Base-by-base conservation (phyloP, 1,140 invertebrate species). In the Cryptotermes secundus region DNA sequence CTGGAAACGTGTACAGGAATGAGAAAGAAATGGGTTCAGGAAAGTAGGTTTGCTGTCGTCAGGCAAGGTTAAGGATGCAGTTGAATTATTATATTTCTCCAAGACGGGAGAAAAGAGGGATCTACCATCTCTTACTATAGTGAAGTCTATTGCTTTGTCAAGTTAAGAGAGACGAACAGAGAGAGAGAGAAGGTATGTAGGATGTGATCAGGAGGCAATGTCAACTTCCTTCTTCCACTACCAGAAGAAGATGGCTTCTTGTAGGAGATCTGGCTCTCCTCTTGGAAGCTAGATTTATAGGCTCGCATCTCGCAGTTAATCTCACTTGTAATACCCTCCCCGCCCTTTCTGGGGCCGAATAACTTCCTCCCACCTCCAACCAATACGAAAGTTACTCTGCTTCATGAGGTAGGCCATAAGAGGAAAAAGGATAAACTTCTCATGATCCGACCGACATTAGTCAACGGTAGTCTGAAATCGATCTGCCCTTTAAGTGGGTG, bases 271-370 rank as follows among this genome's bases (percentile, higher is more conserved):
- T 31, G 59, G 26, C 14, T 26, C 59, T 72, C 4, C 59, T 72
- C 59, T 72, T 72, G 59, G 59, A 72, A 72, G 59, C 59, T 31
- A 72, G 59, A 72, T 72, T 72, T 72, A 72, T 72, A 72, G 59
- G 59, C 53, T 72, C 59, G 26, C 59, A 72, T 72, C 59, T n/a
- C 16, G 59, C 59, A 72, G 26, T 72, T 72, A 72, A 72, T 72
- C 59, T 72, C n/a, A 72, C 59, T 72, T 72, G 59, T 72, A 72
- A 72, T 49, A 1, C 59, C 14, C 59, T 72, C 59, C 59, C n/a
- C 26, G 19, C 53, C 22, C 53, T 24, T n/a, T n/a, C 53, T 31
- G 4, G 6, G 26, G 31, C 59, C 59, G 59, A 72, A 72, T 31
- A 72, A 31, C 38, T 4, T n/a, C 59, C 59, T 72, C 59, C 59